These are phyloP conservation scores for Agrotis ipsilon DNA, from an alignment of 2,888 invertebrate genomes.

Conservation along the genomic window DNA sequence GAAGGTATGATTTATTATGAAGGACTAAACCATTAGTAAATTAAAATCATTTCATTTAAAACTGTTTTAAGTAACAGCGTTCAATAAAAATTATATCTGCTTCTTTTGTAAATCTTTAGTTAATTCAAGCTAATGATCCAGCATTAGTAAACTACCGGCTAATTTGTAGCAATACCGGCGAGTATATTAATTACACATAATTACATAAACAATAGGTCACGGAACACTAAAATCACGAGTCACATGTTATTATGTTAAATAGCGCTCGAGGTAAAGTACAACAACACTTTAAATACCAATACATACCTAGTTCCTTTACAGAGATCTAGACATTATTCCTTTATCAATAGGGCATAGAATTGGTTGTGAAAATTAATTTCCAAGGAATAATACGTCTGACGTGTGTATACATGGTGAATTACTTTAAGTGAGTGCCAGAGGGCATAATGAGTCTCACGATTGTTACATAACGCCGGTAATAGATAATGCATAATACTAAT, in stretches of 20 bases:
- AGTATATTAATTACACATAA: conserved; percentile 58
- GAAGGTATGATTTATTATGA: conserved; percentile 29
- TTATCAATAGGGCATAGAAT: conserved; percentile 46
- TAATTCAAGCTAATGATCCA: conserved; percentile 38
- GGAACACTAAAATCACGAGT: conserved; percentile 56
- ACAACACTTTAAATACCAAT: conserved; percentile 37
- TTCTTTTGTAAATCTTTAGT: conserved; percentile 4
- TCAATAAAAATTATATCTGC: conserved; percentile 20
- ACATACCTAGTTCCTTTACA: conserved; percentile 15
- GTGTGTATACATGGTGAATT: conserved; percentile 60
- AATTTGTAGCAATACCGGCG: conserved; percentile 54
- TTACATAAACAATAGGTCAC: conserved; percentile 53
- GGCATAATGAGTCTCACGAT: conserved; percentile 81
- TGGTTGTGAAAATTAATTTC: conserved; percentile 42
- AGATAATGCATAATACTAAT: conserved; percentile 88
- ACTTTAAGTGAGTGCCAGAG: conserved; percentile 78
- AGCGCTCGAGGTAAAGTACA: conserved; percentile 44
- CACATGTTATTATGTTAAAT: conserved; percentile 58
- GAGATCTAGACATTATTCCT: conserved; percentile 44
- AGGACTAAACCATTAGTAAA: not conserved
- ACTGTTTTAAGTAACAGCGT: not conserved
- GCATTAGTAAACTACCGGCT: conserved; percentile 33
- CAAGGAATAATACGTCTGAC: conserved; percentile 55
- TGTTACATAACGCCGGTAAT: conserved; percentile 84
- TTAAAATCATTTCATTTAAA: conserved; percentile 6